Evolutionary conservation across 2,113 vertebrate genomes (phyloP).

Genomic region (Synodontis membranacea): DNA sequence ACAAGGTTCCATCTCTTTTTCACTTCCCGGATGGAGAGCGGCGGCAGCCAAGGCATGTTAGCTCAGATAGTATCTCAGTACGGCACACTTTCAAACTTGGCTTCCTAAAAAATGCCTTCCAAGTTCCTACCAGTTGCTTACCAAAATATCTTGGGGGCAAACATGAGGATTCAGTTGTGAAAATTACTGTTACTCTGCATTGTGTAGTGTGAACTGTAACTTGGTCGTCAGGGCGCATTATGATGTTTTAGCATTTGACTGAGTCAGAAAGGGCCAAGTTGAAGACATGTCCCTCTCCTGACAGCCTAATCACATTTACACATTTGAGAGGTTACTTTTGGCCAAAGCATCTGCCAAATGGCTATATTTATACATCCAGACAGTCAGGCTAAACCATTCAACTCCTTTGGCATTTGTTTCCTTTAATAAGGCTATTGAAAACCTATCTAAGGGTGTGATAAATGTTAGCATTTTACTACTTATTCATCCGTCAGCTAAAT

Average conservation of each 20-base stretch:
- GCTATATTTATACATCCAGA: neutral
- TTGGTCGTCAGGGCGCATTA: neutral
- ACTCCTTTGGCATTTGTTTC: neutral
- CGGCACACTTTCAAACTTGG: neutral
- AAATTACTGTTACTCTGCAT: neutral
- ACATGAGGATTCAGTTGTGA: neutral
- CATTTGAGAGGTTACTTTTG: neutral
- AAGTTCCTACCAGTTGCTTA: neutral
- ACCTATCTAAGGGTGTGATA: neutral
- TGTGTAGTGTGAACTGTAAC: neutral
- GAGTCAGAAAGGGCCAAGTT: neutral
- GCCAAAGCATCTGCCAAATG: neutral
- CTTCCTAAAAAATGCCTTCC: conserved; percentile 35
- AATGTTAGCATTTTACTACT: neutral
- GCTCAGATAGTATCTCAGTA: conserved; percentile 32
- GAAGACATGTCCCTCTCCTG: neutral
- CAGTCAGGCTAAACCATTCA: neutral
- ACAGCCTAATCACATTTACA: neutral
- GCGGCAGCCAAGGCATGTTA: conserved; percentile 23
- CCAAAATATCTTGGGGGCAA: neutral
- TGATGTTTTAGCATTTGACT: neutral
- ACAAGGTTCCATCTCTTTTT: conserved; percentile 31
- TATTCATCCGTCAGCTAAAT: neutral
- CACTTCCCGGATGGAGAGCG: conserved; percentile 16
- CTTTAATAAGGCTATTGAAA: neutral